Conservation (phyloP, 1,140 invertebrate species). For the Trichonephila inaurata region DNA sequence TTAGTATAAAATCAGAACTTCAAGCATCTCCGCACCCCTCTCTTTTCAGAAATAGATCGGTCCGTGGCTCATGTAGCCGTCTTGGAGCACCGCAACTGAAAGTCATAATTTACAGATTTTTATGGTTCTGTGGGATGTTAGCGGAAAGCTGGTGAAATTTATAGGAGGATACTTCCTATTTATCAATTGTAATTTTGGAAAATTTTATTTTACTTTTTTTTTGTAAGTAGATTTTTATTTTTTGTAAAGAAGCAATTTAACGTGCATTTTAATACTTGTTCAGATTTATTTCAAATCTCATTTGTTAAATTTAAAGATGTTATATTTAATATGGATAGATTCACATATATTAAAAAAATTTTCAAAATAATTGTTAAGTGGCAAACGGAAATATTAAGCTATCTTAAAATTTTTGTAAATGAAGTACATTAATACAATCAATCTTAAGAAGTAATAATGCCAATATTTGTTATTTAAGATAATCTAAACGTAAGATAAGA, state of each 20-base stretch:
- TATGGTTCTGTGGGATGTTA: slow-evolving; percentile 57
- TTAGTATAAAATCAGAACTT: slow-evolving; percentile 46
- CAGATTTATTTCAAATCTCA: too few relatives aligned
- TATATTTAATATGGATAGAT: too few relatives aligned
- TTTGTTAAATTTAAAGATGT: too few relatives aligned
- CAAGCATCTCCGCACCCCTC: slow-evolving; percentile 30
- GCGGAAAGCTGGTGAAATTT: slow-evolving; percentile 41
- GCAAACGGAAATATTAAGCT: too few relatives aligned
- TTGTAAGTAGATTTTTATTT: background rate
- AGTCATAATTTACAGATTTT: slow-evolving; percentile 65
- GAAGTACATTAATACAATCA: too few relatives aligned
- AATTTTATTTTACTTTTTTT: slow-evolving; percentile 1
- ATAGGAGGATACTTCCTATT: slow-evolving; percentile 17
- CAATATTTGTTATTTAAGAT: too few relatives aligned
- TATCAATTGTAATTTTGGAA: slow-evolving; percentile 46
- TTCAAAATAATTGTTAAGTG: too few relatives aligned
- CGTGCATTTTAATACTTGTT: too few relatives aligned
- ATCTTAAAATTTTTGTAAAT: too few relatives aligned
- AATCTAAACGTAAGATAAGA: too few relatives aligned
- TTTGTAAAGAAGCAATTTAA: background rate
- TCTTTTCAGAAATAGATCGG: slow-evolving; percentile 18
- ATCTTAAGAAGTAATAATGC: too few relatives aligned
- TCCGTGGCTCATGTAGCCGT: slow-evolving; percentile 10
- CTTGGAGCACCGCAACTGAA: slow-evolving; percentile 17
- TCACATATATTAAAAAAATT: too few relatives aligned